Evolutionary conservation across 2,888 invertebrate genomes (phyloP), one percentile per base, ranked within the genome.

Genomic region (Acanthosepion esculentum): DNA sequence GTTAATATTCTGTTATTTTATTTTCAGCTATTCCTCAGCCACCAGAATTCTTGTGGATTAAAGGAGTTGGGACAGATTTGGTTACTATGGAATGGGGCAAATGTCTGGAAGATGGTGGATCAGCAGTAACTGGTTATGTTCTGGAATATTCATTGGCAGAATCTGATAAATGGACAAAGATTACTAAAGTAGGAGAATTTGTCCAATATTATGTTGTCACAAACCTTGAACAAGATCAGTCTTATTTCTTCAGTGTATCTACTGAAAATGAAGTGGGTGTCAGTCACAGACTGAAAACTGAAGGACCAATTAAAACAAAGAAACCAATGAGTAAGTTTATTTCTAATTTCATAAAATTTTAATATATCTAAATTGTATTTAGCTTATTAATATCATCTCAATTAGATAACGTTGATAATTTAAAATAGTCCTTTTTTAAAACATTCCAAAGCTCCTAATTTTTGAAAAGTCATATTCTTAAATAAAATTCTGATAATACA

Each of bases 251-350:
- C 96, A 96, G 97, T 94, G 97, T 97, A 15, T 96, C 96, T 20
- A 97, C 97, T n/a, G 97, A 97, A 95, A 97, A 97, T 95, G 96
- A 97, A 33, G 96, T 96, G 92, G 97, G 97, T 23, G 95, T 96
- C 48, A 96, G 97, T 55, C 96, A 96, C 33, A 96, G 95, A 94
- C 95, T 95, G 53, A 96, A 95, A 94, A 96, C 96, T 7, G 95
- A 96, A 55, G 96, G 96, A 93, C 95, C 96, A 33, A 95, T 96
- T 48, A 95, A 95, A n/a, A 95, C 96, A 93, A 96, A 96, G 55
- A 96, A 96, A 95, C 97, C 96, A 94, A 96, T 96, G 93, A 96
- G 97, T 97, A 95, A 95, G 97, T 95, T 59, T 59, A 78, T 78
- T n/a, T 4, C 12, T 18, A 78, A 78, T 78, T n/a, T 78, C n/a